These are phyloP conservation scores for Chiloscyllium punctatum DNA, from an alignment of 2,797 vertebrate species.

Conservation along the genomic window DNA sequence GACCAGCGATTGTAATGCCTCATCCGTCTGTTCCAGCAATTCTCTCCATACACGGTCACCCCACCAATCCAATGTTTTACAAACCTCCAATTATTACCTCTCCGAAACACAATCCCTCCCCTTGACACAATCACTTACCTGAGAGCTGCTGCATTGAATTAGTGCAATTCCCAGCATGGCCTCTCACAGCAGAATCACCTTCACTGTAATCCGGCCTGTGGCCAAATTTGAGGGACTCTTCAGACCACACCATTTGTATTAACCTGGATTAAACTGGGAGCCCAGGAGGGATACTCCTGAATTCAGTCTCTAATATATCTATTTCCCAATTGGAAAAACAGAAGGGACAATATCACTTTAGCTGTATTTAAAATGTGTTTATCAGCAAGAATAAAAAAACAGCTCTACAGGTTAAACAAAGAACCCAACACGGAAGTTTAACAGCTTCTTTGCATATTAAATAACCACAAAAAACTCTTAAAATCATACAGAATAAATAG, in stretches of 20 bases:
- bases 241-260: neutral
- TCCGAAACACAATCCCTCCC: neutral
- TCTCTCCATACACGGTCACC: too few species aligned
- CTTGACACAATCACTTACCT: neutral
- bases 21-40: neutral
- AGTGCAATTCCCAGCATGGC: neutral
- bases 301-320: neutral
- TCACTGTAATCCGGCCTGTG: neutral
- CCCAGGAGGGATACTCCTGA: neutral
- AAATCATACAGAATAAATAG: constrained; percentile 39
- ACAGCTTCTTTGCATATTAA: constrained; percentile 39
- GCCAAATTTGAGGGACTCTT: neutral
- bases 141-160: neutral
- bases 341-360: neutral
- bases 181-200: neutral
- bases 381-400: constrained; percentile 38
- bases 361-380: constrained; percentile 38
- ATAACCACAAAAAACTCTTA: constrained; percentile 38
- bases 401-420: constrained; percentile 39
- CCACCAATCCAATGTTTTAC: too few species aligned
- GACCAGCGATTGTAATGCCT: too few species aligned
- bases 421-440: constrained; percentile 31
- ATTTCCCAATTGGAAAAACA: constrained; percentile 23
- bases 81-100: neutral
- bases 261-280: neutral